Conservation (phyloP, 2,888 invertebrate genomes). For the Ectobius pallidus region DNA sequence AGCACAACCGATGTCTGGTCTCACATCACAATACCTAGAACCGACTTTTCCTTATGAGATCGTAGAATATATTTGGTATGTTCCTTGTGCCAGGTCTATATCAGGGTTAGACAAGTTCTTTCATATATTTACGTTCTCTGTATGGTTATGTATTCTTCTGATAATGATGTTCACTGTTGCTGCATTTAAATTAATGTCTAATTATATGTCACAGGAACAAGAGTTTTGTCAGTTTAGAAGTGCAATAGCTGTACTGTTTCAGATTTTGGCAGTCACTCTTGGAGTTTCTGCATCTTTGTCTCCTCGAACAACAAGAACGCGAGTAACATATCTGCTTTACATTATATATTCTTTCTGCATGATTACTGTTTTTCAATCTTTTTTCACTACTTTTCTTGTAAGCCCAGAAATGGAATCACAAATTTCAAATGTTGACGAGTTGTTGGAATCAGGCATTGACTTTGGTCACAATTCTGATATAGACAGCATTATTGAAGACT, state of each 20-base stretch:
- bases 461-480: too few species aligned
- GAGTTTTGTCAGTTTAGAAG: too few species aligned
- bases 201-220: too few species aligned
- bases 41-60: not conserved
- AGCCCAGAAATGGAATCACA: not conserved
- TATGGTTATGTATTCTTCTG: not conserved
- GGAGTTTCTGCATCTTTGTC: not conserved
- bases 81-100: not conserved
- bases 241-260: not conserved
- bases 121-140: not conserved
- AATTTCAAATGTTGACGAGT: not conserved
- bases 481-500: too few species aligned
- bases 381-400: not conserved
- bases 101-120: not conserved
- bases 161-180: not conserved
- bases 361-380: constrained; percentile 2
- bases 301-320: not conserved
- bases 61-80: not conserved
- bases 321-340: not conserved
- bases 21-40: not conserved
- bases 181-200: not conserved
- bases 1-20: not conserved
- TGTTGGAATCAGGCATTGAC: not conserved
- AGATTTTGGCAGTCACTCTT: not conserved
- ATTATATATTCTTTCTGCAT: not conserved